Percentiles rank a stretch among this genome's conserved stretches.
Evolutionary conservation across 2,797 vertebrate species (phyloP).

Genomic region (Arvicola amphibius): DNA sequence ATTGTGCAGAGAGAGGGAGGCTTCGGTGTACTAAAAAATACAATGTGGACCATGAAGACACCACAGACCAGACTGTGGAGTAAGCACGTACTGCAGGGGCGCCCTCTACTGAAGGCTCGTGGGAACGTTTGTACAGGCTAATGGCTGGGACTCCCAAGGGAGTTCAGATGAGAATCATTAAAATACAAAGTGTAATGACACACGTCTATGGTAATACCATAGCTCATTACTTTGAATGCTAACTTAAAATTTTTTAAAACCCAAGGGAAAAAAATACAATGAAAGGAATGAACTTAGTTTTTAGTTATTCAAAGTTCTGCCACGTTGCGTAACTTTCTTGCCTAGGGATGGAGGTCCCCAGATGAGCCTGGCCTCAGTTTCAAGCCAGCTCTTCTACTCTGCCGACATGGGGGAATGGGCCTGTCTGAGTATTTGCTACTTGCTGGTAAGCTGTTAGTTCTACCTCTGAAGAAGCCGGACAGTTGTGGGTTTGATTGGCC

Average conservation of each 20-base stretch:
- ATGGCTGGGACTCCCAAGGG: neutral
- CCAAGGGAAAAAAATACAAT: neutral
- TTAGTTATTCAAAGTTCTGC: neutral
- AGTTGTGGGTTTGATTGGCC: neutral
- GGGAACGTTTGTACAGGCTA: neutral
- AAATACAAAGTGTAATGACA: neutral
- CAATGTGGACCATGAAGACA: neutral
- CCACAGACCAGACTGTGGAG: neutral
- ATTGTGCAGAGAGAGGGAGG: neutral
- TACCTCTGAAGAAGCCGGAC: neutral
- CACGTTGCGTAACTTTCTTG: neutral
- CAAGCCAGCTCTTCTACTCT: constrained; percentile 7
- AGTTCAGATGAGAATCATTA: neutral
- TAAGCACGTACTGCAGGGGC: neutral
- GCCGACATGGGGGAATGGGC: neutral
- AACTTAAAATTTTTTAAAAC: neutral
- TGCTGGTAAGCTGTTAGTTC: neutral
- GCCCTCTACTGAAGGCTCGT: neutral
- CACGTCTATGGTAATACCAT: neutral
- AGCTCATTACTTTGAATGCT: neutral
- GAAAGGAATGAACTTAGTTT: constrained; percentile 19
- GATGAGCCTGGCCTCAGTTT: neutral
- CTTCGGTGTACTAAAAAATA: neutral
- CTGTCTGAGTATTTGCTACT: neutral
- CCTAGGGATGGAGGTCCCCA: neutral